Evolutionary conservation across 2,888 invertebrate species (phyloP), one percentile per base, ranked within the genome.

Genomic region (Heliconius sara): DNA sequence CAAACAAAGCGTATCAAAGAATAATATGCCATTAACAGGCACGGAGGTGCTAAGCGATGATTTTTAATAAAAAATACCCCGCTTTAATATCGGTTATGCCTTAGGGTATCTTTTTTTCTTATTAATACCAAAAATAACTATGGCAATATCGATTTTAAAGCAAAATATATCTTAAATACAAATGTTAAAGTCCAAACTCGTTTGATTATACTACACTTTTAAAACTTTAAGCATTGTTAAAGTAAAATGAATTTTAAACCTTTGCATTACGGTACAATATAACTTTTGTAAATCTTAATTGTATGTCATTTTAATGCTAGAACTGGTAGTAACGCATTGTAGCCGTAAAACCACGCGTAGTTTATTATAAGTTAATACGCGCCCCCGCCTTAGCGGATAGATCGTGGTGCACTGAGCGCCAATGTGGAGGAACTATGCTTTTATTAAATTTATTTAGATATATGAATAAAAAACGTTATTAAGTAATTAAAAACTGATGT

Each of bases 361-460:
- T 93, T 94, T 93, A 95, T 94, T 93, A 93, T 93, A 92, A 93
- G 93, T 92, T 93, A 93, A 94, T 93, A 93, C 91, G 92, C 87
- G 84, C 84, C 84, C 85, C 91, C 91, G 91, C 91, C 91, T 90
- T 90, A 89, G 89, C 86, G 83, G 85, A 86, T 87, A 87, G 85
- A 88, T 86, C 84, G 82, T 82, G 79, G 83, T 91, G 85, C 88
- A 91, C 79, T 86, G 79, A 65, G 7, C 83, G 87, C 82, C 89
- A 87, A 79, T 82, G 82, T 78, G 77, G 82, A 16, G 25, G 70
- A 13, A 30, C 19, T 19, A 52, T 16, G 16, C 47, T 47, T 47
- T 16, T 47, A 47, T 6, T 47, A 16, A 5, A 47, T 16, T 47
- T 1, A 47, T 47, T 47, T 5, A 1, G 0, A 47, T 5, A 16